Conservation (phyloP, 1,140 invertebrate genomes). For the Apolygus lucorum region DNA sequence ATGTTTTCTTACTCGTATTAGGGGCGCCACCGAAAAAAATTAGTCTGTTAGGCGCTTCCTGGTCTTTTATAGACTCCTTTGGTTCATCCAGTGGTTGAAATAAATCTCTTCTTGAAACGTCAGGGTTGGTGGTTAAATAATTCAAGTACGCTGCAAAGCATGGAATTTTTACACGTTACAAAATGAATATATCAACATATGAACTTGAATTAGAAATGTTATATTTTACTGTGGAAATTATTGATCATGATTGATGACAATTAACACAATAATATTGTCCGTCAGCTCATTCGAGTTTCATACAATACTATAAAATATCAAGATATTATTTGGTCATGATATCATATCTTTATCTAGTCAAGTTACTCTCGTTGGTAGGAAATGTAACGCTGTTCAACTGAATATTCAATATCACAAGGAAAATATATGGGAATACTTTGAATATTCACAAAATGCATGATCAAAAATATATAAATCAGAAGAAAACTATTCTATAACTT, state of each 20-base stretch:
- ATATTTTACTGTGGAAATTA: neutral
- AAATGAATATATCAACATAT: neutral
- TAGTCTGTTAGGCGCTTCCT: neutral
- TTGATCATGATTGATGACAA: neutral
- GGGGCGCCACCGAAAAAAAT: slow-evolving; percentile 4
- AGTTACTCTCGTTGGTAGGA: no score
- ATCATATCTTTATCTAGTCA: no score
- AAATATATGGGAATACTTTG: no score
- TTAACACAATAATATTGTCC: neutral
- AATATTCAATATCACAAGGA: no score
- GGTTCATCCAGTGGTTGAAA: slow-evolving; percentile 2
- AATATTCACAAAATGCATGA: no score
- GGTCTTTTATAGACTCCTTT: neutral
- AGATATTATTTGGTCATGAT: no score
- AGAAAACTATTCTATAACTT: no score
- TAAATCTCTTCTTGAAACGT: neutral
- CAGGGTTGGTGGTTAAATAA: neutral
- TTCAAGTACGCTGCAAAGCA: neutral
- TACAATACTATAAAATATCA: no score
- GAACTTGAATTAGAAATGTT: neutral
- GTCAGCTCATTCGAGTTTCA: no score
- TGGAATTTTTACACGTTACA: neutral
- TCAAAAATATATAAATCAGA: no score
- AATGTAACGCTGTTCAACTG: no score
- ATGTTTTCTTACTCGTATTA: neutral